Base-by-base conservation (phyloP, 2,888 invertebrate genomes). In the Drosophila neonasuta region DNA sequence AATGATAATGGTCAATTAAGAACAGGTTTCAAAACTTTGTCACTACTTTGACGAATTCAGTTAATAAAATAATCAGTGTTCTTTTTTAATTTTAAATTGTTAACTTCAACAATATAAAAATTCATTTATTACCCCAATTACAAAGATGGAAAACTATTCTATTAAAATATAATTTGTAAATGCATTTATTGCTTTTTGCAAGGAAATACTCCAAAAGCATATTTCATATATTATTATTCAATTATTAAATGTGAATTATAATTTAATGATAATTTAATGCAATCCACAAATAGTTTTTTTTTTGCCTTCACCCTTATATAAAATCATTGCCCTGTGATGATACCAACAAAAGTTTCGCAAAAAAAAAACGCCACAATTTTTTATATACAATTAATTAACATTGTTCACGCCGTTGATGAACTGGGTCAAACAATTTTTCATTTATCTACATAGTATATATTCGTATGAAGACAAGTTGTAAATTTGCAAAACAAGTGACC, bases 331-430 rank as follows among this genome's bases (percentile, higher is more conserved):
- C 34, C 42, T 55, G 50, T 42, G 50, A 30, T 46, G 30, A 55
- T 48, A 44, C 29, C 3, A 63, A 44, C n/a, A 52, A 57, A 32
- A 34, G 49, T 64, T 58, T 39, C 51, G 56, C 56, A 45, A 52
- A 71, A 29, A 52, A 56, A 41, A 56, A 44, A 15, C 39, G 39
- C 10, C 42, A 24, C 46, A 55, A 44, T 48, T 68, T 55, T 54
- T 34, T 39, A 44, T 60, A 71, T 58, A 66, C 34, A 76, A 76
- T 71, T 77, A 83, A 80, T 86, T 80, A 83, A 86, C 84, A 83
- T 80, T 70, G 83, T 83, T 83, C 64, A 68, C 66, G 80, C 86
- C 61, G 71, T 77, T 74, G 67, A 71, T 64, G 81, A 80, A 83
- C 71, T 80, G 84, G 80, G 80, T 63, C 49, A 68, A 44, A 65